Evolutionary conservation across 2,797 vertebrate species (phyloP).

Genomic region (Lepus townsendii): DNA sequence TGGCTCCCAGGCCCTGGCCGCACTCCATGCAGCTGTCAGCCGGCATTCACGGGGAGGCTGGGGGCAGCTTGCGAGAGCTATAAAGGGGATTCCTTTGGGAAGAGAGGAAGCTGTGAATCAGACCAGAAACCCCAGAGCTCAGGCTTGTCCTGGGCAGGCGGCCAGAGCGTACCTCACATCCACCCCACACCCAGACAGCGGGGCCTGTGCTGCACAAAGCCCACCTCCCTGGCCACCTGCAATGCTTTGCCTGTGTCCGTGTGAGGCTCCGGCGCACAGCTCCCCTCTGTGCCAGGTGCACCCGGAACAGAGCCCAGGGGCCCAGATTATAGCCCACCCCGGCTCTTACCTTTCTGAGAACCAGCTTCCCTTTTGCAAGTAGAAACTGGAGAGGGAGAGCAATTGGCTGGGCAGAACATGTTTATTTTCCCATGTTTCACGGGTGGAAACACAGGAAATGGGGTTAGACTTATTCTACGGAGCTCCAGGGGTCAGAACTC

Average conservation of each 20-base stretch:
- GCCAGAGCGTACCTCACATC: constrained; percentile 46
- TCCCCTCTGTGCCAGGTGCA: not conserved
- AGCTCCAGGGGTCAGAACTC: not conserved
- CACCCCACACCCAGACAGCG: not conserved
- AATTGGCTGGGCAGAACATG: not conserved
- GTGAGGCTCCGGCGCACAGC: not conserved
- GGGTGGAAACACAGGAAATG: not conserved
- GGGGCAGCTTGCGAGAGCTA: constrained; percentile 58
- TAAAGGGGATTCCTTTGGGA: constrained; percentile 65
- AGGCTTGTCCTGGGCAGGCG: constrained; percentile 51
- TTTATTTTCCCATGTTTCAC: constrained; percentile 47
- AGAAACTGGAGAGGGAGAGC: not conserved
- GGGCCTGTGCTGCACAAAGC: not conserved
- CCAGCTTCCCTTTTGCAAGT: constrained; percentile 36
- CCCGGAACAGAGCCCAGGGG: not conserved
- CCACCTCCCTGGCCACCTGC: not conserved
- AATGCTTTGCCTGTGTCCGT: not conserved
- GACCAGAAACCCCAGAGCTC: constrained; percentile 37
- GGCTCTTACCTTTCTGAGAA: constrained; percentile 17
- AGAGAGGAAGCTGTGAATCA: constrained; percentile 72
- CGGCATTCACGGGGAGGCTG: constrained; percentile 45
- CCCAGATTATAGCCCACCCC: not conserved
- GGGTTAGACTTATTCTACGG: not conserved
- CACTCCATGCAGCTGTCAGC: too few species aligned
- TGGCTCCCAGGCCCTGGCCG: constrained; percentile 46